Percentiles rank a stretch among this genome's conserved stretches.
phyloP scores from a whole-genome alignment of 2,797 vertebrate species.

The Halcyon chelicuti region DNA sequence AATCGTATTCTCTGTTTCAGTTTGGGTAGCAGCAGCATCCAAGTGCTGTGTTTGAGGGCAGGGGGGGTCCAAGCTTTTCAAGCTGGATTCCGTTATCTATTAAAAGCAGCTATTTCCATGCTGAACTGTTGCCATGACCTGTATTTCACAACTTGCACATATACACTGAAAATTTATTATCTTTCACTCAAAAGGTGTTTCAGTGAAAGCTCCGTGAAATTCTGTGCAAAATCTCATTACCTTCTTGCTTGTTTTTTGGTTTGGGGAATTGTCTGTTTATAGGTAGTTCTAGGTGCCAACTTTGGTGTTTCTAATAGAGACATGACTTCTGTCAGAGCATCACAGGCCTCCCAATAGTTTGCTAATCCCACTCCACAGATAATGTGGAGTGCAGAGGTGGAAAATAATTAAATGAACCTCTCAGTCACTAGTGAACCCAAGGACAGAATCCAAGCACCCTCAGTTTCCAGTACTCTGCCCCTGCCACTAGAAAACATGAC shows the following conservation, averaged over 20 bases:
- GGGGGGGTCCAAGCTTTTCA: neutral
- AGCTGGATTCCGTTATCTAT: conserved; percentile 41
- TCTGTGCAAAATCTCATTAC: conserved; percentile 41
- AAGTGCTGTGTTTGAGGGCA: neutral
- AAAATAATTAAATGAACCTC: neutral
- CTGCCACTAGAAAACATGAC: neutral
- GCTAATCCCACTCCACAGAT: neutral
- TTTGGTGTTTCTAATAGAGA: neutral
- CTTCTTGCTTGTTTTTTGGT: neutral
- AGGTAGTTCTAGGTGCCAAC: neutral
- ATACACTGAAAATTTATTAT: conserved; percentile 8
- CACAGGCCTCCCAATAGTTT: neutral
- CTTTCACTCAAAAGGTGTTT: conserved; percentile 42
- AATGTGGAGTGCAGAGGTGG: neutral
- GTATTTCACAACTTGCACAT: neutral
- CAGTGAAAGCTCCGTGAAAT: neutral
- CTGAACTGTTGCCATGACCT: conserved; percentile 35
- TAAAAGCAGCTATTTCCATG: conserved; percentile 62
- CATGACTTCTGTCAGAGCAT: neutral
- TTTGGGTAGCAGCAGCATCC: neutral
- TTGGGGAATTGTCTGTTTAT: neutral
- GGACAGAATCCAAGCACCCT: neutral
- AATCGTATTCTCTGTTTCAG: neutral
- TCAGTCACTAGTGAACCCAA: neutral
- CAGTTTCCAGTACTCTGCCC: neutral